These are phyloP conservation scores for Ophioderma brevispina DNA, from an alignment of 35 echinoderm and acorn worm species.

Conservation along the genomic window DNA sequence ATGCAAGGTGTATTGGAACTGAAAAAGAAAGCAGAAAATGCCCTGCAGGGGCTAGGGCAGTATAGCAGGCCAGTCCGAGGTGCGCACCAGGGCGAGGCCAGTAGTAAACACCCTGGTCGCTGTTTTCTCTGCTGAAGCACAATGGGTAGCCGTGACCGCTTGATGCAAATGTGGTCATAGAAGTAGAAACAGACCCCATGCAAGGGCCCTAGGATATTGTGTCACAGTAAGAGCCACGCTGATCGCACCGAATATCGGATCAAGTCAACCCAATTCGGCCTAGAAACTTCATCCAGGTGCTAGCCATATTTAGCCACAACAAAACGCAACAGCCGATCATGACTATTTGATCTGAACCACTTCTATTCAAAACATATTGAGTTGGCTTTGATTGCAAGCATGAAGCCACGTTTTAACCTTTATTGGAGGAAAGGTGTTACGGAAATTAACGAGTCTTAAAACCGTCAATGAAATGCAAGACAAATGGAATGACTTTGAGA, in stretches of 20 bases:
- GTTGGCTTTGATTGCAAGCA: neutral
- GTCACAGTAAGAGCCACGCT: neutral
- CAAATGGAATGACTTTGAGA: neutral
- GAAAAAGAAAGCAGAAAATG: neutral
- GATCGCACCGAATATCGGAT: neutral
- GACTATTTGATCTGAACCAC: neutral
- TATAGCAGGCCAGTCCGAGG: neutral
- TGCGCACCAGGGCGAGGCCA: neutral
- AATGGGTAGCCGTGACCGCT: neutral
- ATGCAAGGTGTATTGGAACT: neutral
- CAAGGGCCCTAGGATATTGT: neutral
- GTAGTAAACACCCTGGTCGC: neutral
- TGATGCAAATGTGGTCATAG: neutral
- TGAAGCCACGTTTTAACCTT: neutral
- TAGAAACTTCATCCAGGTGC: neutral
- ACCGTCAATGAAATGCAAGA: neutral
- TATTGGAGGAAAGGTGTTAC: neutral
- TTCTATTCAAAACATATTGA: too few relatives aligned
- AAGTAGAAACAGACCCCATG: neutral
- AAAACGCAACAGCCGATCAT: neutral
- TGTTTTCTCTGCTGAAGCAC: neutral
- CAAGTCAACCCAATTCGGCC: neutral
- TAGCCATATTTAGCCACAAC: neutral
- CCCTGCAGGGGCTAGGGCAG: neutral
- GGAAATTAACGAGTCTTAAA: neutral